Base-by-base conservation (phyloP, 2,797 vertebrate genomes). In the Xenentodon cancila region DNA sequence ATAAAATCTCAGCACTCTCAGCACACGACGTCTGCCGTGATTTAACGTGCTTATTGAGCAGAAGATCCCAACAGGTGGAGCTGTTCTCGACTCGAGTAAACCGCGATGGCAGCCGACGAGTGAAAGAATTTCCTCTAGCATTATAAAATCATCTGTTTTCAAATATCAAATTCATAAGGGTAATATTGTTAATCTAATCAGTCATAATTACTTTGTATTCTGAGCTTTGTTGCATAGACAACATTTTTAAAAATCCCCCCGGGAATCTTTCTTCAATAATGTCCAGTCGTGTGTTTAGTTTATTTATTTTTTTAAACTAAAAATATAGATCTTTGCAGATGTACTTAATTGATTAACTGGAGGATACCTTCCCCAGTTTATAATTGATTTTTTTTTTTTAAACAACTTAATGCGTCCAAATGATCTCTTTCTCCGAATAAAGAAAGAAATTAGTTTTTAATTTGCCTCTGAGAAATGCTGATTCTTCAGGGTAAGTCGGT, bases 311-410 rank as follows among this genome's bases (percentile, higher is more conserved):
- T 59, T 45, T 80, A 86, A 83, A n/a, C n/a, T 87, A 59, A 76
- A 77, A 85, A 84, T 77, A 77, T 80, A 89, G 81, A 84, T 84
- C 78, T 82, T 84, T 85, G 77, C 81, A 68, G 45, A 82, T 84
- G 70, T 68, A 70, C 73, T 65, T 79, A 76, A 86, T 89, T 87
- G 81, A 81, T 84, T 86, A 83, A 83, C 84, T 80, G 73, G 82
- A 82, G 64, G 73, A 78, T 68, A 61, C 64, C 52, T 27, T 81
- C 68, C 70, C 64, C 56, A 42, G 55, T 76, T 71, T 73, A 66
- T 47, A 73, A 84, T 83, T 15, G 72, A 75, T 75, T 83, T 82
- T 78, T 70, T 58, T 25, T 25, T 25, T 25, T 25, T 27, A 59
- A 40, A 40, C 66, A 60, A 49, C 57, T 49, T 71, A 79, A 84